Evolutionary conservation across 30 jellyfish, hydroid and myxozoan species (phyloP), one percentile per base, ranked within the genome.

Genomic region (Hydractinia echinata): DNA sequence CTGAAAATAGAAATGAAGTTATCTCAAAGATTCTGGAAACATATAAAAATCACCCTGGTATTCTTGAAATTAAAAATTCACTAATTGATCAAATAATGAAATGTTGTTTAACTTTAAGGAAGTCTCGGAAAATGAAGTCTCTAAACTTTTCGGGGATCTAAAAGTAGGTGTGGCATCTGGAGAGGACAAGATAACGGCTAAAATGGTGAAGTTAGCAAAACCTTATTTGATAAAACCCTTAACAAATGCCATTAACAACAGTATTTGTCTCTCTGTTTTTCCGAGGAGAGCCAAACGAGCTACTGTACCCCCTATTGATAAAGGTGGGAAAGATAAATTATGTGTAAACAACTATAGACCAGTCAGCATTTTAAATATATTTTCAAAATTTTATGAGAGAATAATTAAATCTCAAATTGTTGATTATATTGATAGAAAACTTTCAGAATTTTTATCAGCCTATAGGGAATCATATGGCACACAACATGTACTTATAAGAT

Each of bases 271-370:
- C 84, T 44, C 55, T 16, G 66, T 48, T 51, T 79, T 61, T 79
- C 87, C 87, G 53, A 61, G 66, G 14, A 64, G 66, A n/a, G 83
- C 66, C 51, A 79, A 79, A 21, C 82, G 87, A 5, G 82, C 87
- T 16, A 81, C 83, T 44, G 84, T 64, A 66, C 18, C 81, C 21
- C 83, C 83, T 67, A 60, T 79, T 21, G 87, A 79, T 79, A 64
- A 79, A 79, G 69, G 87, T 30, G 87, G 64, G 60, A 67, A 66
- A 16, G 71, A 79, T 61, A n/a, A 53, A 53, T n/a, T 81, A 79
- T 81, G 55, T 79, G 60, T 64, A 56, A 79, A 53, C 18, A 79
- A 79, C 18, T 79, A 60, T 61, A 73, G 87, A 9, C 87, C 87
- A 9, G 83, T 79, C 8, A 61, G 83, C 66, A 67, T 61, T 44